Percentiles rank a stretch among this genome's conserved stretches.
phyloP scores from a whole-genome alignment of 2,888 invertebrate genomes.

The Coelopa pilipes region DNA sequence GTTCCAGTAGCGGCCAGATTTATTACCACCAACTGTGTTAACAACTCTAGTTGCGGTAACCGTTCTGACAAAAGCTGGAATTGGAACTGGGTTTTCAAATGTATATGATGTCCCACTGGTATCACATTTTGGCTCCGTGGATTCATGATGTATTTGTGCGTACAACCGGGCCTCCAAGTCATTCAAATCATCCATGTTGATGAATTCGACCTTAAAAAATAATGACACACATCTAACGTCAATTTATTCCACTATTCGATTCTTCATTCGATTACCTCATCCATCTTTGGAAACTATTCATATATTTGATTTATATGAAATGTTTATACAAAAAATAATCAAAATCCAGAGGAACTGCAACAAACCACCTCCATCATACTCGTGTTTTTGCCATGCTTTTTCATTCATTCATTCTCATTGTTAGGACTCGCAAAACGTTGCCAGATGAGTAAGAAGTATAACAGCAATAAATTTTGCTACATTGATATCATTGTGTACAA shows the following conservation, averaged over 20 bases:
- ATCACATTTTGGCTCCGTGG: slow-evolving; percentile 41
- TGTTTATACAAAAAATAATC: slow-evolving; percentile 8
- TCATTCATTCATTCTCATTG: background rate
- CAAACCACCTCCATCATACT: slow-evolving; percentile 14
- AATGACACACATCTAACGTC: background rate
- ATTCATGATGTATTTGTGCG: slow-evolving; percentile 62
- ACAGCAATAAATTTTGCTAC: too few relatives aligned
- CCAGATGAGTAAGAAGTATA: background rate
- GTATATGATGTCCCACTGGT: background rate
- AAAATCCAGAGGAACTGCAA: slow-evolving; percentile 24
- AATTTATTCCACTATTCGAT: slow-evolving; percentile 20
- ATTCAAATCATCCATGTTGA: slow-evolving; percentile 56
- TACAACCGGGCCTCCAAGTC: slow-evolving; percentile 64
- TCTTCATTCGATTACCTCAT: slow-evolving; percentile 58
- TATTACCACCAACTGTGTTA: slow-evolving; percentile 46
- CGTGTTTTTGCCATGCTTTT: slow-evolving; percentile 17
- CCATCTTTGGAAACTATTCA: slow-evolving; percentile 47
- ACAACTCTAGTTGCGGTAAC: slow-evolving; percentile 52
- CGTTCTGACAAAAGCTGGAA: slow-evolving; percentile 43
- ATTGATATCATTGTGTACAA: too few relatives aligned
- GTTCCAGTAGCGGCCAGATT: slow-evolving; percentile 49
- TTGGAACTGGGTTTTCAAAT: slow-evolving; percentile 36
- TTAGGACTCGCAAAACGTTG: background rate
- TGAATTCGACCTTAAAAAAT: slow-evolving; percentile 47
- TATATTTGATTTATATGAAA: slow-evolving; percentile 14